These are phyloP conservation scores for Rhinopomastus cyanomelas DNA, from an alignment of 2,113 vertebrate genomes.

Conservation along the genomic window DNA sequence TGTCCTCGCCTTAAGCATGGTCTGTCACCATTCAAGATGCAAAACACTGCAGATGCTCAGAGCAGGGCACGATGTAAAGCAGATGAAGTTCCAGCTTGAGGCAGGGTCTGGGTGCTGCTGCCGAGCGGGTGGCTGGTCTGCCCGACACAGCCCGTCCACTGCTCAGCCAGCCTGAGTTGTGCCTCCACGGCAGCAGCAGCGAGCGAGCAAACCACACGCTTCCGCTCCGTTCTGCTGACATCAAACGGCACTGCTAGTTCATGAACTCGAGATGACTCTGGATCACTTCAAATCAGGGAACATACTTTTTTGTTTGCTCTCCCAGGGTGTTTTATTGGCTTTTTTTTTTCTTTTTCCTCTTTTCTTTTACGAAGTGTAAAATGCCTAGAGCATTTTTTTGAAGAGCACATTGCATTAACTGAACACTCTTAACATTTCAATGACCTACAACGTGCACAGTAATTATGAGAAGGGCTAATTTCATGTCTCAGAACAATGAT, in stretches of 20 bases:
- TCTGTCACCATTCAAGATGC: fast-evolving
- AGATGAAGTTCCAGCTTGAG: not conserved
- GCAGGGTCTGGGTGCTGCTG: not conserved
- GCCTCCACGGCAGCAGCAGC: conserved; percentile 32
- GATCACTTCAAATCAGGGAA: conserved; percentile 31
- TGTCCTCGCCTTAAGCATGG: not conserved
- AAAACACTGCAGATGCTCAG: fast-evolving
- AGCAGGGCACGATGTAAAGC: not conserved
- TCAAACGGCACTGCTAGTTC: not conserved
- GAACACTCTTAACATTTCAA: not conserved
- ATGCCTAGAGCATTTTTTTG: not conserved
- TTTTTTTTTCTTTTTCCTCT: not conserved
- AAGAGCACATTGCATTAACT: not conserved
- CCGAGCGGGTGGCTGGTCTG: not conserved
- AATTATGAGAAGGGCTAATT: conserved; percentile 21
- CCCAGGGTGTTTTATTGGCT: not conserved
- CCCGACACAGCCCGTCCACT: not conserved
- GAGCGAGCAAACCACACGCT: conserved; percentile 48
- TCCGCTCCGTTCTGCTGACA: conserved; percentile 61
- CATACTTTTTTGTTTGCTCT: conserved; percentile 6
- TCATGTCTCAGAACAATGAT: not conserved
- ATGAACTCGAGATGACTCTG: conserved; percentile 41
- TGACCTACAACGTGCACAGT: not conserved
- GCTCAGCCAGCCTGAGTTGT: not conserved
- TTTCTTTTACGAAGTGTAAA: not conserved